Evolutionary conservation across 2,113 vertebrate genomes (phyloP).

Genomic region (Aegotheles bennettii): DNA sequence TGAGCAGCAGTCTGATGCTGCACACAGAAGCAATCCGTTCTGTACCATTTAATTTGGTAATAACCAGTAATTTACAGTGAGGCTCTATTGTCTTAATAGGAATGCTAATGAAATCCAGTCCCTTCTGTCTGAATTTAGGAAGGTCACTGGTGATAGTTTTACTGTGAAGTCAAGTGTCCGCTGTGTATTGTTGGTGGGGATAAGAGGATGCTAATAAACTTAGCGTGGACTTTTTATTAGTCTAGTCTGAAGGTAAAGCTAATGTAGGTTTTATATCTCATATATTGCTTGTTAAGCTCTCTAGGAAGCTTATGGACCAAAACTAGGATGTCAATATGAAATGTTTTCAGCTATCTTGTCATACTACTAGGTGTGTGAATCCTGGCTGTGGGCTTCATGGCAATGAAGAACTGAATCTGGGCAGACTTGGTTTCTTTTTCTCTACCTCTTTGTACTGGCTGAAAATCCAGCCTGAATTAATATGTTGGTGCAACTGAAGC

Average conservation of each 20-base stretch:
- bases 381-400: neutral
- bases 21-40: slow-evolving; percentile 21
- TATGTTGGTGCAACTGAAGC: neutral
- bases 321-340: neutral
- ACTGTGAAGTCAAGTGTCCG: neutral
- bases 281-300: neutral
- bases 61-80: slow-evolving; percentile 40
- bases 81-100: slow-evolving; percentile 9
- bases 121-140: slow-evolving; percentile 1
- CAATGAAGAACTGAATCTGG: neutral
- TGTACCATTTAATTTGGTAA: slow-evolving; percentile 52
- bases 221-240: neutral
- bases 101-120: slow-evolving; percentile 12
- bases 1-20: neutral
- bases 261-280: neutral
- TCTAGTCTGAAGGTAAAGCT: neutral
- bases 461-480: neutral
- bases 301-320: neutral
- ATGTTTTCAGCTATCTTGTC: neutral
- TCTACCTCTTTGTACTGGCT: neutral
- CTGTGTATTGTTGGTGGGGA: neutral
- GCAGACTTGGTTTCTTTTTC: neutral
- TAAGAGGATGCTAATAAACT: neutral
- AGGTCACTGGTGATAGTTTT: neutral
- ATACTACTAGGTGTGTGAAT: neutral